Percentiles rank a stretch among this genome's conserved stretches.
Evolutionary conservation across 30 jellyfish, hydroid and myxozoan species (phyloP).

Genomic region (Cassiopea andromeda): DNA sequence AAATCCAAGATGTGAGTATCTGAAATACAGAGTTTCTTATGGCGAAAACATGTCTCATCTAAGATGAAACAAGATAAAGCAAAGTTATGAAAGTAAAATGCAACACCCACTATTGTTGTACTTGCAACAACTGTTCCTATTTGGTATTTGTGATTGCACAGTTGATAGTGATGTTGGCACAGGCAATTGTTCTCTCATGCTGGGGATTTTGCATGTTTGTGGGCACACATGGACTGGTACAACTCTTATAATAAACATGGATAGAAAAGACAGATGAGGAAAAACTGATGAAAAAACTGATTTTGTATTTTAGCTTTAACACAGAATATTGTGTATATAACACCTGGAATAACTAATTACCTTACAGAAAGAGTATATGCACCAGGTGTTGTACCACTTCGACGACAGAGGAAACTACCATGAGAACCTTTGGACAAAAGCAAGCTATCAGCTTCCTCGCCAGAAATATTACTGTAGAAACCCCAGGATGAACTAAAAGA

Average conservation of each 20-base stretch:
- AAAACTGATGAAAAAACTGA: background rate
- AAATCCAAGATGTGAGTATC: too few relatives aligned
- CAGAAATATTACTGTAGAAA: constrained; percentile 76
- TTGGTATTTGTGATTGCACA: background rate
- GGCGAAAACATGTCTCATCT: too few relatives aligned
- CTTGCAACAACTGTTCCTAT: background rate
- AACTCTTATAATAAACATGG: too few relatives aligned
- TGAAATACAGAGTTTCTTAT: too few relatives aligned
- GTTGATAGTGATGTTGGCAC: too few relatives aligned
- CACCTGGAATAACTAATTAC: constrained; percentile 15
- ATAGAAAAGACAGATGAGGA: background rate
- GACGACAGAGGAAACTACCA: constrained; percentile 88
- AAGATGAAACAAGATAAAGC: background rate
- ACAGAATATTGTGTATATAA: background rate
- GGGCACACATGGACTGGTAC: background rate
- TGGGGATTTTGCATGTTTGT: background rate
- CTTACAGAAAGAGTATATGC: constrained; percentile 91
- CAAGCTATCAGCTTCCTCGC: constrained; percentile 79
- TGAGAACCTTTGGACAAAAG: constrained; percentile 71
- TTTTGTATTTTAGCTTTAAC: background rate
- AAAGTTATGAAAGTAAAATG: too few relatives aligned
- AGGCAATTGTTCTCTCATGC: background rate
- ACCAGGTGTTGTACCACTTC: constrained; percentile 95
- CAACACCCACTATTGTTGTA: background rate
- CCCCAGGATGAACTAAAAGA: constrained; percentile 91